Evolutionary conservation across 2,888 invertebrate species (phyloP).

Genomic region (Abscondita cerata): DNA sequence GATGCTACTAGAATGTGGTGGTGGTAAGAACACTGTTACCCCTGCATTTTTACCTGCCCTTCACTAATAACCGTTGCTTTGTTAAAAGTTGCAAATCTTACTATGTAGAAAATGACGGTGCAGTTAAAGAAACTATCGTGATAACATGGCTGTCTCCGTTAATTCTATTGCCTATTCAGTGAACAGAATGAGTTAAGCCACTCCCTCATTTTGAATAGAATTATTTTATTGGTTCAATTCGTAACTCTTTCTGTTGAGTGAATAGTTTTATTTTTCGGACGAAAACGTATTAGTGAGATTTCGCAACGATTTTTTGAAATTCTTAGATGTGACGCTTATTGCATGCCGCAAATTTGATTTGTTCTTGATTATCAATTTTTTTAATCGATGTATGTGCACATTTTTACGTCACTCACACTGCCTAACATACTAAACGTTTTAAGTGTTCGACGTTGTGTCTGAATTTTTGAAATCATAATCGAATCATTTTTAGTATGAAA

Average conservation of each 20-base stretch:
- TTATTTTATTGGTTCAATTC: no score
- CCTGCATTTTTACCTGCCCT: slow-evolving; percentile 38
- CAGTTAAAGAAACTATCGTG: no score
- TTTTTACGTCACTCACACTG: slow-evolving; percentile 39
- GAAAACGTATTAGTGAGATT: no score
- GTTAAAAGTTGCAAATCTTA: slow-evolving; percentile 25
- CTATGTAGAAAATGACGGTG: slow-evolving; percentile 1
- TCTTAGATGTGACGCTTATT: slow-evolving; percentile 46
- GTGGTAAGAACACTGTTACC: slow-evolving; percentile 58
- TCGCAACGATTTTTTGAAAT: slow-evolving; percentile 48
- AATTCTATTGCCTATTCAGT: no score
- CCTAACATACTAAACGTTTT: slow-evolving; percentile 37
- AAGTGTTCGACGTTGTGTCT: slow-evolving; percentile 32
- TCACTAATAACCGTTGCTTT: slow-evolving; percentile 35
- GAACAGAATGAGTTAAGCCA: no score
- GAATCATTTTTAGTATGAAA: slow-evolving; percentile 30
- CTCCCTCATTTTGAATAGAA: no score
- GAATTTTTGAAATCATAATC: slow-evolving; percentile 26
- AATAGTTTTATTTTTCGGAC: no score
- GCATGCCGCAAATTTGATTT: slow-evolving; percentile 42
- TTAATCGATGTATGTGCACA: slow-evolving; percentile 26
- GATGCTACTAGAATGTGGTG: slow-evolving; percentile 59
- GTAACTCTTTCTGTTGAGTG: no score
- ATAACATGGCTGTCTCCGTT: no score
- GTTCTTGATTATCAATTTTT: slow-evolving; percentile 37